phyloP scores from a whole-genome alignment of 2,888 invertebrate genomes.

The Selenia dentaria region DNA sequence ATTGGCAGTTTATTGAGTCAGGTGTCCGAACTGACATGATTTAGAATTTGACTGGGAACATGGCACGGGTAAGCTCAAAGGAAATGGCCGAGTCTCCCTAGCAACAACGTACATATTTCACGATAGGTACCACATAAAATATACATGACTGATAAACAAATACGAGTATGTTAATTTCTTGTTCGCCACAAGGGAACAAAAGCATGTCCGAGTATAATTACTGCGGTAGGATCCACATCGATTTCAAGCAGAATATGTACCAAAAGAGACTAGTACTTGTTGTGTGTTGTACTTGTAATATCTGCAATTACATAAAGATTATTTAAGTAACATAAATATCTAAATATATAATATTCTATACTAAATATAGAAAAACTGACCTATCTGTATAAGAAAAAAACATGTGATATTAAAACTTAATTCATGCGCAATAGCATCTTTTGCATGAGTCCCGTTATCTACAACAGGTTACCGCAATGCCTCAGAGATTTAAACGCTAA shows the following conservation, averaged over 20 bases:
- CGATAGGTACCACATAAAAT: slow-evolving; percentile 5
- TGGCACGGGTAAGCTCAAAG: slow-evolving; percentile 4
- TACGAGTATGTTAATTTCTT: slow-evolving; percentile 8
- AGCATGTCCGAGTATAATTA: not conserved
- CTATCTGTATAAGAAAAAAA: too few species aligned
- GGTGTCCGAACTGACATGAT: slow-evolving; percentile 25
- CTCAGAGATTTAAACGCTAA: too few species aligned
- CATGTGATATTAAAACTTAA: too few species aligned
- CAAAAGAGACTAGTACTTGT: too few species aligned
- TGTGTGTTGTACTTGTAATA: too few species aligned
- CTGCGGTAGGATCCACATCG: not conserved
- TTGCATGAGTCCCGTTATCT: too few species aligned
- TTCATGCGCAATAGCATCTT: too few species aligned
- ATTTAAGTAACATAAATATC: too few species aligned
- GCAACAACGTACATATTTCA: not conserved
- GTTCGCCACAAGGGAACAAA: slow-evolving; percentile 5
- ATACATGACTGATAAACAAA: slow-evolving; percentile 13
- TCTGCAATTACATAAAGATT: too few species aligned
- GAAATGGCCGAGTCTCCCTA: slow-evolving; percentile 11
- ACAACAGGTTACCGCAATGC: too few species aligned
- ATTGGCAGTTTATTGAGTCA: slow-evolving; percentile 20
- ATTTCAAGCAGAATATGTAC: not conserved
- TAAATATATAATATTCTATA: too few species aligned
- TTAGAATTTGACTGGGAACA: slow-evolving; percentile 20
- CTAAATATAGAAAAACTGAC: too few species aligned